phyloP scores from a whole-genome alignment of 2,888 invertebrate species.

The Stegana nigrithorax region DNA sequence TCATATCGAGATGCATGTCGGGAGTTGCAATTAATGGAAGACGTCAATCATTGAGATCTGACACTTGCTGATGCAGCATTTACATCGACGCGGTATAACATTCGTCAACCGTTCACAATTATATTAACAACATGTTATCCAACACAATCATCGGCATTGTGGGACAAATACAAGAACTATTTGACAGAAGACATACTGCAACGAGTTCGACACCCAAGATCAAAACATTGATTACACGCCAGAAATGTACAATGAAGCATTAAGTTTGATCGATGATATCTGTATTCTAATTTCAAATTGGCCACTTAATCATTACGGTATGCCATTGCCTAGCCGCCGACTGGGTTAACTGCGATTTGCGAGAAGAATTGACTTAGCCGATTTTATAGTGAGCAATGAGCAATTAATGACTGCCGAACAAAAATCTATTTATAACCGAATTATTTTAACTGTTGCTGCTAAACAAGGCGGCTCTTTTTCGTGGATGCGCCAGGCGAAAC shows the following conservation, averaged over 20 bases:
- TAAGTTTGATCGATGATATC: slow-evolving; percentile 10
- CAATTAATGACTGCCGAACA: slow-evolving; percentile 4
- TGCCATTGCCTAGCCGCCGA: neutral
- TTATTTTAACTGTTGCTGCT: no score
- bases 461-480: slow-evolving; percentile 1
- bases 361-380: neutral
- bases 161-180: slow-evolving; percentile 22
- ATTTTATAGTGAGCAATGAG: slow-evolving; percentile 20
- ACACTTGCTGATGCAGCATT: slow-evolving; percentile 36
- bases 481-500: neutral
- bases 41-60: no score
- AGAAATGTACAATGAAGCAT: no score
- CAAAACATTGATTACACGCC: slow-evolving; percentile 14
- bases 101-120: slow-evolving; percentile 29
- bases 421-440: slow-evolving; percentile 13
- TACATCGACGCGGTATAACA: slow-evolving; percentile 1
- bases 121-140: slow-evolving; percentile 27
- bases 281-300: slow-evolving; percentile 15
- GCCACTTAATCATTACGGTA: no score
- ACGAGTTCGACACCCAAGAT: slow-evolving; percentile 5
- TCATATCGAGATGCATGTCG: neutral
- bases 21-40: slow-evolving; percentile 16
- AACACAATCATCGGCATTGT: slow-evolving; percentile 17
- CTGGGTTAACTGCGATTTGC: neutral
- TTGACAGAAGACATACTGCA: slow-evolving; percentile 29